Evolutionary conservation across 2,888 invertebrate species (phyloP).

Genomic region (Amorpha juglandis): DNA sequence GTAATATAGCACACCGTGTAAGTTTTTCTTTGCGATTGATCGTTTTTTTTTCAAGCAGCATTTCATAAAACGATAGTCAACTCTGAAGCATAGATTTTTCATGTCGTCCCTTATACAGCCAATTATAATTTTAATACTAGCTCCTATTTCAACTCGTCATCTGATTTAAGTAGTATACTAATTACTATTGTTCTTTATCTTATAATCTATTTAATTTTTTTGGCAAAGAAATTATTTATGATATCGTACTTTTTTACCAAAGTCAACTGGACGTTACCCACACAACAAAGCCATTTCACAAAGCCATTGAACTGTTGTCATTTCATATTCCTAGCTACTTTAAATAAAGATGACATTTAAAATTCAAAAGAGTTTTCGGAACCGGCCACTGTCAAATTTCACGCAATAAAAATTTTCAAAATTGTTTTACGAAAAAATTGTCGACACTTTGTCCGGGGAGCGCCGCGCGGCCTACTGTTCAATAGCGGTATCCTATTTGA

Average conservation of each 20-base stretch:
- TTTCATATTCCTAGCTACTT: constrained; percentile 61
- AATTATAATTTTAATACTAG: background rate
- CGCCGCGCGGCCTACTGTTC: constrained; percentile 43
- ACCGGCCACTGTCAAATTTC: constrained; percentile 70
- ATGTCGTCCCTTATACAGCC: background rate
- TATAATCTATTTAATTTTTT: background rate
- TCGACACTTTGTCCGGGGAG: constrained; percentile 6
- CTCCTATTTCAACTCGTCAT: background rate
- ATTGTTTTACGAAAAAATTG: constrained; percentile 70
- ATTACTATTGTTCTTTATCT: background rate
- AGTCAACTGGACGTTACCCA: background rate
- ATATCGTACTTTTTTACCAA: background rate
- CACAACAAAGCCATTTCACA: constrained; percentile 10
- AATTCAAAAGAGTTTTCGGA: constrained; percentile 59
- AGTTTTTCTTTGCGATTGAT: too few relatives aligned
- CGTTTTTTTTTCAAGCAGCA: background rate
- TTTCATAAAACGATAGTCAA: background rate
- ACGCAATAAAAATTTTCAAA: constrained; percentile 67
- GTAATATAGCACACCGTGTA: too few relatives aligned
- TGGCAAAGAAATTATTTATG: constrained; percentile 5
- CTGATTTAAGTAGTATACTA: background rate
- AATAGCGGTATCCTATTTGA: constrained; percentile 60
- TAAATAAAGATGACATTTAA: constrained; percentile 61
- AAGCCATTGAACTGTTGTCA: constrained; percentile 43
- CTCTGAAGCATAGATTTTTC: constrained; percentile 3